These are phyloP conservation scores for Ibycter americanus DNA, from an alignment of 2,797 vertebrate genomes.

Conservation along the genomic window DNA sequence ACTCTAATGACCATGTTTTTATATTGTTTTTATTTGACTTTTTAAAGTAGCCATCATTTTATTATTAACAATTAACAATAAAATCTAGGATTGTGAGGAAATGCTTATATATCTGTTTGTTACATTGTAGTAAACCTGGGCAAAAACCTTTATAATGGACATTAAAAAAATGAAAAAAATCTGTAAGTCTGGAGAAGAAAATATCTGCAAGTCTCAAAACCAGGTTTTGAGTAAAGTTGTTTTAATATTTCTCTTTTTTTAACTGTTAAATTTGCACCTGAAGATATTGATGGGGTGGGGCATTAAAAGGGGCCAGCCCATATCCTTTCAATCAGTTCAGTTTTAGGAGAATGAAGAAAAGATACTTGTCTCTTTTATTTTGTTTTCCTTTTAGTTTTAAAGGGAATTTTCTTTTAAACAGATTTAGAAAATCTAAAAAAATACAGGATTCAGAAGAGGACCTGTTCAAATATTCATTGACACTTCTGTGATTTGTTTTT, in stretches of 20 bases:
- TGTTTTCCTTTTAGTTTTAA: too few species aligned
- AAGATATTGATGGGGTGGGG: neutral
- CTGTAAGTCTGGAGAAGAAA: neutral
- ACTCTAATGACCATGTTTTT: neutral
- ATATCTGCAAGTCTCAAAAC: neutral
- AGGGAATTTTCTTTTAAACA: neutral
- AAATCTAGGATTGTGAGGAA: neutral
- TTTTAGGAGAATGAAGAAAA: neutral
- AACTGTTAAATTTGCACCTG: neutral
- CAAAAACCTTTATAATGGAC: neutral
- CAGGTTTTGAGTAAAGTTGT: neutral
- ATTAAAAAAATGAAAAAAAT: neutral
- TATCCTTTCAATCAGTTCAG: neutral
- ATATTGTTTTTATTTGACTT: neutral
- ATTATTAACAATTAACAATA: neutral
- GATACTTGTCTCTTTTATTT: fast-evolving
- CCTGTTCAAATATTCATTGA: neutral
- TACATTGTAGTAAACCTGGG: neutral
- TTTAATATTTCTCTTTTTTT: neutral
- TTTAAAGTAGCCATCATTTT: neutral
- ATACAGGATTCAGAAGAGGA: neutral
- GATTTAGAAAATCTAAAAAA: neutral
- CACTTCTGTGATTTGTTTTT: neutral
- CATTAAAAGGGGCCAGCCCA: neutral
- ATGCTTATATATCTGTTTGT: neutral